These are phyloP conservation scores for Brachypterus glaber DNA, from an alignment of 2,888 invertebrate genomes.

Conservation along the genomic window DNA sequence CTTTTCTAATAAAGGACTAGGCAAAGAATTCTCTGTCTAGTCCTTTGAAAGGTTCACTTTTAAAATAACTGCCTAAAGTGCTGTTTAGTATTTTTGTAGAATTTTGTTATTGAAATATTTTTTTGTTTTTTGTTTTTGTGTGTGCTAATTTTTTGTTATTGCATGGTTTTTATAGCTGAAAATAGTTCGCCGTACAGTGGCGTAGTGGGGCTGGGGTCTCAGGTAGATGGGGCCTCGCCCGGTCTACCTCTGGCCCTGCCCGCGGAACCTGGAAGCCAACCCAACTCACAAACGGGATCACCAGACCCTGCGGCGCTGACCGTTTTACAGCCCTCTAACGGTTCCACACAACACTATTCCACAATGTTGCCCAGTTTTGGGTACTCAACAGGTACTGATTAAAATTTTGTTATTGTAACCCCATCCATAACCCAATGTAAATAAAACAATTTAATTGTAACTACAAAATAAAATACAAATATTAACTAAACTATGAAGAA, in stretches of 20 bases:
- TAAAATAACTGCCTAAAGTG: no score
- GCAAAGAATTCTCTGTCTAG: no score
- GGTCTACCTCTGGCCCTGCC: slow-evolving; percentile 43
- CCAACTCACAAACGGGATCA: slow-evolving; percentile 44
- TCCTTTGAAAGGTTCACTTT: no score
- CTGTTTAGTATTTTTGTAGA: no score
- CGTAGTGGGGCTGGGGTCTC: slow-evolving; percentile 38
- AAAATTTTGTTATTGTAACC: no score
- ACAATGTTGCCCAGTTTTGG: slow-evolving; percentile 61
- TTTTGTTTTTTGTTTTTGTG: slow-evolving; percentile 27
- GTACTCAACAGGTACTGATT: slow-evolving; percentile 52
- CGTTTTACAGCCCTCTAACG: slow-evolving; percentile 52
- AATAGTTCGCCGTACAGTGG: slow-evolving; percentile 42
- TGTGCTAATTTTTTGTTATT: slow-evolving; percentile 32
- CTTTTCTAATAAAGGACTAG: no score
- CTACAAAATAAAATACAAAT: no score
- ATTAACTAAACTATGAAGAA: no score
- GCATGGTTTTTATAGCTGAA: slow-evolving; percentile 37
- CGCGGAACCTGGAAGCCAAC: slow-evolving; percentile 38
- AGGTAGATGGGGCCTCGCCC: slow-evolving; percentile 42
- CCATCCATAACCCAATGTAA: no score
- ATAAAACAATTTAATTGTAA: no score
- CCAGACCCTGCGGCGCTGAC: slow-evolving; percentile 41
- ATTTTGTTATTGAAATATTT: slow-evolving; percentile 10
- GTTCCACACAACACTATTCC: slow-evolving; percentile 48